Evolutionary conservation across 1,140 invertebrate genomes (phyloP).

Genomic region (Rhynchophorus ferrugineus): DNA sequence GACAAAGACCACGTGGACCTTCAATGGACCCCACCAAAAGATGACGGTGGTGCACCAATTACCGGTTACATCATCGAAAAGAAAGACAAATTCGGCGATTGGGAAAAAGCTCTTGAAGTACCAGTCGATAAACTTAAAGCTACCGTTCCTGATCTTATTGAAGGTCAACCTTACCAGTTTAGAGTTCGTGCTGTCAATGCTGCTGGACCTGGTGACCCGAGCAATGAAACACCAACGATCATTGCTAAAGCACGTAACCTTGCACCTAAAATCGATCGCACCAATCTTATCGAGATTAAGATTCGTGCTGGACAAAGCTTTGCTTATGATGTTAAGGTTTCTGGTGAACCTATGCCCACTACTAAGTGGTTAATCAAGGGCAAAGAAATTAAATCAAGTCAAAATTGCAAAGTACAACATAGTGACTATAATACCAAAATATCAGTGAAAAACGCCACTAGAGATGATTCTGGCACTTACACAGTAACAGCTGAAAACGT

Average conservation of each 20-base stretch:
- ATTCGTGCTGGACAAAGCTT: constrained; percentile 87
- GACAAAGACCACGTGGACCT: constrained; percentile 92
- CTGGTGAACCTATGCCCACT: constrained; percentile 81
- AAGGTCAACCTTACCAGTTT: constrained; percentile 87
- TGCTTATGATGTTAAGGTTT: constrained; percentile 73
- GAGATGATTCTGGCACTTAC: constrained; percentile 86
- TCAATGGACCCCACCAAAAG: constrained; percentile 71
- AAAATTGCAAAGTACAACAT: constrained; percentile 67
- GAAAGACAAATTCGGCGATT: constrained; percentile 89
- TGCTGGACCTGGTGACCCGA: constrained; percentile 88
- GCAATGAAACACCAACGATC: constrained; percentile 78
- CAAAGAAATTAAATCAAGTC: constrained; percentile 65
- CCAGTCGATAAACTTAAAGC: constrained; percentile 73
- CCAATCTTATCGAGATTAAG: constrained; percentile 73
- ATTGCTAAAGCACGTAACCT: constrained; percentile 82
- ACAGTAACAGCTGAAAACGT: constrained; percentile 87
- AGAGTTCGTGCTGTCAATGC: constrained; percentile 86
- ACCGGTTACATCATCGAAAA: constrained; percentile 85
- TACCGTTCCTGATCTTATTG: constrained; percentile 80
- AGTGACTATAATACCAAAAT: constrained; percentile 88
- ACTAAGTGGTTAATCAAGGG: constrained; percentile 76
- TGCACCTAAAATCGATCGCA: constrained; percentile 81
- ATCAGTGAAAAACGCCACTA: constrained; percentile 72
- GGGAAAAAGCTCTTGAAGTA: constrained; percentile 83
- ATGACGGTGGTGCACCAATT: constrained; percentile 81